Percentiles rank a stretch among this genome's conserved stretches.
Evolutionary conservation across 2,797 vertebrate species (phyloP).

Genomic region (Silurus aristotelis): DNA sequence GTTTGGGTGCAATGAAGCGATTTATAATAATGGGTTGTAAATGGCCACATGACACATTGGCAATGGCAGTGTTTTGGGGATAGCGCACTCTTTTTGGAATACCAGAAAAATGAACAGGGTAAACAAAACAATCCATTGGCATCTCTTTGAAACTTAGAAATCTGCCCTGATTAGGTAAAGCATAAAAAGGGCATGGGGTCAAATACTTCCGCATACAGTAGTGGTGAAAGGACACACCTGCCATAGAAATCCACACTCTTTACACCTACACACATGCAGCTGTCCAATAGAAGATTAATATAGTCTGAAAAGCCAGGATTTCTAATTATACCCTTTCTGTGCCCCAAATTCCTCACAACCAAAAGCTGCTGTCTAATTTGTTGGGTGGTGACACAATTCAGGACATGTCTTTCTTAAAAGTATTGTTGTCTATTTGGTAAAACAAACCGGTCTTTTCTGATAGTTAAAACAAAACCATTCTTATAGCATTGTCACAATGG

Average conservation of each 20-base stretch:
- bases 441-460: not conserved
- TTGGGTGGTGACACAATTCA: conserved; percentile 25
- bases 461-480: not conserved
- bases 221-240: not conserved
- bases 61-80: conserved; percentile 21
- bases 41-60: conserved; percentile 38
- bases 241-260: not conserved
- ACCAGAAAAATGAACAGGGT: conserved; percentile 21
- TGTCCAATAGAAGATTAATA: conserved; percentile 20
- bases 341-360: conserved; percentile 29
- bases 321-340: conserved; percentile 20
- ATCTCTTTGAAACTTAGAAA: not conserved
- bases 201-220: conserved; percentile 4
- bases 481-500: not conserved
- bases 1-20: conserved; percentile 51
- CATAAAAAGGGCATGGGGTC: not conserved
- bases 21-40: conserved; percentile 59
- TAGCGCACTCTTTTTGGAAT: conserved; percentile 33
- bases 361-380: conserved; percentile 14
- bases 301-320: conserved; percentile 31
- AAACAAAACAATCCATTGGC: not conserved
- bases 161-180: not conserved
- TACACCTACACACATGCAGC: not conserved
- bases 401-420: not conserved
- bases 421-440: not conserved